Base-by-base conservation (phyloP, 1,140 invertebrate genomes). In the Drosophila persimilis region DNA sequence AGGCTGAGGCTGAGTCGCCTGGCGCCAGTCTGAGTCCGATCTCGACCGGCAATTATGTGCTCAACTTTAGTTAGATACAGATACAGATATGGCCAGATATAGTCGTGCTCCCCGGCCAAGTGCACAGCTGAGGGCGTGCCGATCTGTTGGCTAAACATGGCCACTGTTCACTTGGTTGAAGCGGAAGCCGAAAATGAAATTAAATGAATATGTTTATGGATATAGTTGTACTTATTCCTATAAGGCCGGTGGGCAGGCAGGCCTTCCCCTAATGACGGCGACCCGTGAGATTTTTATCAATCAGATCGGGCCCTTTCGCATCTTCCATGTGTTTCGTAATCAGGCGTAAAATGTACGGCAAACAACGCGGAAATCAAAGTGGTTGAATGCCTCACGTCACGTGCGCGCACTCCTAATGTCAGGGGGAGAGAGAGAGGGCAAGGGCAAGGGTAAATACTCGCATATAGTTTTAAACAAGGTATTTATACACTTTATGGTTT, bases 401-500 rank as follows among this genome's bases (percentile, higher is more conserved):
- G 83, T 88, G 83, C 79, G 57, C 51, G 79, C 67, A 75, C 84
- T 83, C 53, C 43, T 61, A 51, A 77, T 77, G 80, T 74, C 73
- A 85, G 73, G 80, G 80, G 13, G 50, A 15, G 13, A 41, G 31
- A 53, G 29, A 20, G 15, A 29, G 47, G 53, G 43, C 24, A 31
- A 39, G 43, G 29, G 57, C 47, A n/a, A 52, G 63, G 59, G 67
- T 77, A 60, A 71, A 56, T 56, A 54, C 44, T 39, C 35, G 35
- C 29, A 29, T 29, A 76, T 71, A 77, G 67, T 86, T 86, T 86
- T 71, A 56, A 77, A 67, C 64, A 66, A 73, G 53, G 77, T 71
- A 81, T 88, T 88, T 88, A 77, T 85, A 78, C 79, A 88, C 83
- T 88, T 88, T 88, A 88, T 88, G 83, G 83, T 88, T 88, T 88